Evolutionary conservation across 92 coral and sea anemone species (phyloP).

Genomic region (Metridium senile): DNA sequence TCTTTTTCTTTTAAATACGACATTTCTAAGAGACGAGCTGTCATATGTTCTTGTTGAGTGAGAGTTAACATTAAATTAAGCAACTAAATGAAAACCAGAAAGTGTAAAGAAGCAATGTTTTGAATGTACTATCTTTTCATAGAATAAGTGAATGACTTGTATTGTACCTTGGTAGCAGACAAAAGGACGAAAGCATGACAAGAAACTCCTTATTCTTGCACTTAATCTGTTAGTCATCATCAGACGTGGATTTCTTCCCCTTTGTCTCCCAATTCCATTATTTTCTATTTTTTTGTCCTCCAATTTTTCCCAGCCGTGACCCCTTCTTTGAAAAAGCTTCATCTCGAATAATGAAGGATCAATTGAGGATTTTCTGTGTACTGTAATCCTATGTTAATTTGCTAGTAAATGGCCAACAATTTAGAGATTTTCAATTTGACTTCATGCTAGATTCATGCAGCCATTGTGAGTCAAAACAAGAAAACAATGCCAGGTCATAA

Average conservation of each 20-base stretch:
- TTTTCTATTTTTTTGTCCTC: conserved; percentile 6
- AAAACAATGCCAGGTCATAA: too few relatives aligned
- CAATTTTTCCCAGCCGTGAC: conserved; percentile 20
- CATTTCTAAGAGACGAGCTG: too few relatives aligned
- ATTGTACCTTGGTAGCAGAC: conserved; percentile 49
- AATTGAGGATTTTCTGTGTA: not conserved
- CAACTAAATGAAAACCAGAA: too few relatives aligned
- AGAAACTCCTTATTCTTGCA: conserved; percentile 16
- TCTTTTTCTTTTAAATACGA: too few relatives aligned
- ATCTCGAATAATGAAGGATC: not conserved
- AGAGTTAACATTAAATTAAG: too few relatives aligned
- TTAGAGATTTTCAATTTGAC: not conserved
- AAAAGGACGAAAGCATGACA: conserved; percentile 24
- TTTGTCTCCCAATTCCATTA: not conserved
- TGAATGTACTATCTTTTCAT: too few relatives aligned
- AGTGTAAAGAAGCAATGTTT: too few relatives aligned
- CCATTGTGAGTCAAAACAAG: too few relatives aligned
- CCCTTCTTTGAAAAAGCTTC: conserved; percentile 23
- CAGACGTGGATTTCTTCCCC: conserved; percentile 4
- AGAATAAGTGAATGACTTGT: too few relatives aligned
- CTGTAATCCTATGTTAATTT: not conserved
- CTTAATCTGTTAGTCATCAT: not conserved
- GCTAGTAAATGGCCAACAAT: not conserved
- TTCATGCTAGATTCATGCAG: too few relatives aligned
- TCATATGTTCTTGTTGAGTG: too few relatives aligned